phyloP scores from a whole-genome alignment of 1,140 invertebrate species.

The Scaptomyza pallida region DNA sequence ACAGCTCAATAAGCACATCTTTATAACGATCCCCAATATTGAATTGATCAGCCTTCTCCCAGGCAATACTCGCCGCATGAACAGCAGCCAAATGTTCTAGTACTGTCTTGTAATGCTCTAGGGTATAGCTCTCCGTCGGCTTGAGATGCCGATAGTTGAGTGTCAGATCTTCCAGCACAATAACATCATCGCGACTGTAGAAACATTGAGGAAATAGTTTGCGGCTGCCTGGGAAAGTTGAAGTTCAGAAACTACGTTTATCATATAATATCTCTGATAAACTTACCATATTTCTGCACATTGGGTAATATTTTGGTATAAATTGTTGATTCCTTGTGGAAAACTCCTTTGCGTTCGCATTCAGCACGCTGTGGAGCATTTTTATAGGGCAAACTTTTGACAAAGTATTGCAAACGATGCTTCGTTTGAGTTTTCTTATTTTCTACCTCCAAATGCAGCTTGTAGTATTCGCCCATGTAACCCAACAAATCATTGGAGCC shows the following conservation, averaged over 20 bases:
- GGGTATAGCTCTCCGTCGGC: constrained; percentile 52
- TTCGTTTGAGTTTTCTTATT: not conserved
- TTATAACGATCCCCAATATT: constrained; percentile 74
- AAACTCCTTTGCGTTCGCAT: constrained; percentile 73
- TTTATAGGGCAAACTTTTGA: constrained; percentile 62
- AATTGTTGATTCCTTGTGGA: constrained; percentile 57
- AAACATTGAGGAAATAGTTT: constrained; percentile 64
- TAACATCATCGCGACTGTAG: constrained; percentile 63
- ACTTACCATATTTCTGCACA: constrained; percentile 68
- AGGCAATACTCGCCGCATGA: constrained; percentile 83
- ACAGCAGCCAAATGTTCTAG: constrained; percentile 78
- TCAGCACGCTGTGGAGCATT: constrained; percentile 65
- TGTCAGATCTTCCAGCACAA: constrained; percentile 84
- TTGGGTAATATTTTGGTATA: constrained; percentile 63
- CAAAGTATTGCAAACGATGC: constrained; percentile 57
- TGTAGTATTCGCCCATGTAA: constrained; percentile 79
- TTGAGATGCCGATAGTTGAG: constrained; percentile 63
- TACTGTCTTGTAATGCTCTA: constrained; percentile 72
- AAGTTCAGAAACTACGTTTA: not conserved
- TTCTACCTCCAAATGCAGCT: constrained; percentile 42
- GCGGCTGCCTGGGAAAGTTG: constrained; percentile 28
- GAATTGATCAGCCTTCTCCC: constrained; percentile 62
- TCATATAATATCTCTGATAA: not conserved
- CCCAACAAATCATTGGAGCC: constrained; percentile 65
- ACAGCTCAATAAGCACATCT: constrained; percentile 56